Conservation (phyloP, 2,113 vertebrate species). For the Peucedramus taeniatus region DNA sequence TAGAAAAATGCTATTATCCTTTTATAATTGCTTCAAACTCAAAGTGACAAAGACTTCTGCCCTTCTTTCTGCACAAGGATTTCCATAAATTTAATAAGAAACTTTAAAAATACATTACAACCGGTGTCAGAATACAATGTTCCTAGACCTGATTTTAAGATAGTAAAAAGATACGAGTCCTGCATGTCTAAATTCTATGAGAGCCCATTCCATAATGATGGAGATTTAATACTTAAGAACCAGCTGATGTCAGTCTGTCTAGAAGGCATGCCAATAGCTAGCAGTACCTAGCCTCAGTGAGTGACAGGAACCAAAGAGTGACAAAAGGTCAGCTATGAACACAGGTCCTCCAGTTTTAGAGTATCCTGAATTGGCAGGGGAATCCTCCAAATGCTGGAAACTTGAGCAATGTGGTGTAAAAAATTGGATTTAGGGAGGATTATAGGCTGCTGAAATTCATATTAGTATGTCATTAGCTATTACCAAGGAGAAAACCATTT, state of each 20-base stretch:
- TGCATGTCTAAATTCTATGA: neutral
- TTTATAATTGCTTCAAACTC: neutral
- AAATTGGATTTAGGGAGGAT: neutral
- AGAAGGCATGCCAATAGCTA: neutral
- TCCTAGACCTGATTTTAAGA: neutral
- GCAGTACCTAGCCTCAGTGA: neutral
- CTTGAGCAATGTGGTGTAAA: neutral
- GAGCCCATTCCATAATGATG: neutral
- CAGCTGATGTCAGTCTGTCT: neutral
- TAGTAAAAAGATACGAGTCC: neutral
- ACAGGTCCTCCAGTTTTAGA: neutral
- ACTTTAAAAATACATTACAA: neutral
- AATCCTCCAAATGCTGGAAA: neutral
- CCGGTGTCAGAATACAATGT: neutral
- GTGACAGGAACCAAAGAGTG: neutral
- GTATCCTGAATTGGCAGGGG: neutral
- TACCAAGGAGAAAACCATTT: neutral
- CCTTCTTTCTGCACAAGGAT: neutral
- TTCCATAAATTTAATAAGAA: neutral
- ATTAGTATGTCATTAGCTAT: neutral
- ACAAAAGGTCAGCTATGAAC: neutral
- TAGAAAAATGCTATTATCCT: neutral
- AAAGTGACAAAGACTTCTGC: neutral
- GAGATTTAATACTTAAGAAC: neutral
- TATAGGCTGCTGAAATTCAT: neutral